Base-by-base conservation (phyloP, 2,888 invertebrate species). In the Tetropium fuscum region DNA sequence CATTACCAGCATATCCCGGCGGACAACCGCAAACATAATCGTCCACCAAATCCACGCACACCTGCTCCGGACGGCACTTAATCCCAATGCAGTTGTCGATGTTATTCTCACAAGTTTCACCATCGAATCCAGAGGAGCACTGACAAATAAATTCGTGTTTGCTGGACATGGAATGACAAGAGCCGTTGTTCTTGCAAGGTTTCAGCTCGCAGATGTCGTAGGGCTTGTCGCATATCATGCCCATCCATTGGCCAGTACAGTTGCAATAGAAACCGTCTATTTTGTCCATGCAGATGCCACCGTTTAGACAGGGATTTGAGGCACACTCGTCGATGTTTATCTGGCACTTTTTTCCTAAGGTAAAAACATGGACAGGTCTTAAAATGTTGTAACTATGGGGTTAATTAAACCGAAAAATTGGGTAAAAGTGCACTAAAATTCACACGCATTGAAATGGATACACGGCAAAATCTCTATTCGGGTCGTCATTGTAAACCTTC, bases 101-200 rank as follows among this genome's bases (percentile, higher is more conserved):
- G 73, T 89, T 85, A 59, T 80, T 79, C 70, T 91, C 89, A 81
- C 92, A 92, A 11, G 80, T 66, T 27, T 66, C 60, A 16, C 92
- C 92, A 66, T 86, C 86, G 82, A 85, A 91, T 22, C 91, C 91
- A 40, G 83, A 78, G 10, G 83, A 82, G 78, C 92, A 91, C 58
- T 86, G 84, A 83, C 92, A 92, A 13, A 82, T 78, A 72, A 83
- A 87, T 32, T 85, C 85, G 2, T 80, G 81, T 40, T 79, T 81
- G 16, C 83, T 84, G 8, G 78, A 71, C 72, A 72, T 55, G 61
- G 86, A 82, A 34, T 83, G 81, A 74, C 91, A 91, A 30, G 83
- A 83, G 61, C 86, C 89, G 65, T 88, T 88, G 80, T 90, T 87
- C 70, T 82, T 81, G 74, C 90, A 90, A n/a, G 86, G 86, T 66